Evolutionary conservation across 2,797 vertebrate species (phyloP), one percentile per base, ranked within the genome.

Genomic region (Pangasius djambal): DNA sequence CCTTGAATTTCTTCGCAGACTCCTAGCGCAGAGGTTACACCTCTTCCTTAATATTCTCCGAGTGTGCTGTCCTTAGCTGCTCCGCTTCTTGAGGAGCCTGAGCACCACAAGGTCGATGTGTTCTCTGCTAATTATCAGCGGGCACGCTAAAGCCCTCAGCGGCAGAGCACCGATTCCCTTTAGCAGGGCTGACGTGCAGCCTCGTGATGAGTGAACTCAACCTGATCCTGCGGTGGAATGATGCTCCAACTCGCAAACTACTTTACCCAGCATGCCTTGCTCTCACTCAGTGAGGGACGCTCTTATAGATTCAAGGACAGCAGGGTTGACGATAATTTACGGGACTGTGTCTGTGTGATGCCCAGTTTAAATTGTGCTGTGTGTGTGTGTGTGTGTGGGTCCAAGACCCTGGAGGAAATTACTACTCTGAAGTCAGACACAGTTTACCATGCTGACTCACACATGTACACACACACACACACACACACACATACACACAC

Each of bases 31-130:
- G 50, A 70, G 63, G 20, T 70, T 50, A 28, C 57, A 31, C 31
- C 57, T 10, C 79, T 85, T 72, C 57, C 65, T 91, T 91, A 91
- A 88, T 85, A 92, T 92, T 92, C 90, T 75, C 87, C 16, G 67
- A 86, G 88, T 67, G 85, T 89, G 84, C 78, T 16, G 84, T 91
- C 87, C 89, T 89, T 90, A 48, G 83, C 77, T 12, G 86, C 48
- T 67, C 69, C 31, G 74, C 75, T 83, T 69, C 63, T 83, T 63
- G 75, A 37, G 61, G 75, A 90, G 81, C 61, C 69, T 22, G 57
- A 16, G 57, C 61, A n/a, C 67, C 44, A 81, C 86, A 92, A 91
- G 91, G 91, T 92, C 89, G 83, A 28, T 6, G 55, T 31, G 69
- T 85, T 90, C 89, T 85, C 50, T 22, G 78, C 89, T 89, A 90